Evolutionary conservation across 2,888 invertebrate genomes (phyloP), one percentile per base, ranked within the genome.

Genomic region (Aquatica leii): DNA sequence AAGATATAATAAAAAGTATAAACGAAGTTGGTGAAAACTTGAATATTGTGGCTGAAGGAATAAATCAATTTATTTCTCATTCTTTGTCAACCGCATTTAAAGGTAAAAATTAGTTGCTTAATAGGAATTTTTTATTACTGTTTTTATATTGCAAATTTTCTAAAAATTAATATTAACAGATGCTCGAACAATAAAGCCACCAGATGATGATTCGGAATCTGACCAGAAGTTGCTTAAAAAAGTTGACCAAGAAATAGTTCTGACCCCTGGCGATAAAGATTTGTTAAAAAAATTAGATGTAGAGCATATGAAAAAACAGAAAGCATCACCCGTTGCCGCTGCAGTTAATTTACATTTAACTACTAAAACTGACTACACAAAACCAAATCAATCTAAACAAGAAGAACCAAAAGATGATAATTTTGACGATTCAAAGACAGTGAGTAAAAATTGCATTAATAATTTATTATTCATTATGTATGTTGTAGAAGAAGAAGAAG

Each of bases 1-100:
- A 35, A 31, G 41, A 37, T 14, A 37, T 86, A 11, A 75, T 77
- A 53, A 76, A 81, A 49, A 83, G 86, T 18, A 68, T 89, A 0
- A 82, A 80, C 67, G 90, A 90, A 73, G 80, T 84, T 2, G 72
- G 86, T 1, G 89, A 90, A 71, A 84, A 91, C 71, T 83, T 89
- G 2, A 83, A 85, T 70, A 89, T 92, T 48, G 90, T 94, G 15
- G 84, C 87, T 41, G 87, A 88, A 72, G 93, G 94, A 20, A 77
- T 94, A 48, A 84, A 84, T 68, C 86, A 89, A 68, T 90, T 89
- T 71, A 74, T 85, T 14, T 12, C 21, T 12, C 24, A 24, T 24
- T 24, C 24, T 6, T 4, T 24, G 6, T 24, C 24, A 21, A 21
- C 34, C 46, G 2, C 59, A 15, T n/a, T 50, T 14, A 50, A 50